Conservation (phyloP, 2,113 vertebrate genomes). For the Muntiacus reevesi region DNA sequence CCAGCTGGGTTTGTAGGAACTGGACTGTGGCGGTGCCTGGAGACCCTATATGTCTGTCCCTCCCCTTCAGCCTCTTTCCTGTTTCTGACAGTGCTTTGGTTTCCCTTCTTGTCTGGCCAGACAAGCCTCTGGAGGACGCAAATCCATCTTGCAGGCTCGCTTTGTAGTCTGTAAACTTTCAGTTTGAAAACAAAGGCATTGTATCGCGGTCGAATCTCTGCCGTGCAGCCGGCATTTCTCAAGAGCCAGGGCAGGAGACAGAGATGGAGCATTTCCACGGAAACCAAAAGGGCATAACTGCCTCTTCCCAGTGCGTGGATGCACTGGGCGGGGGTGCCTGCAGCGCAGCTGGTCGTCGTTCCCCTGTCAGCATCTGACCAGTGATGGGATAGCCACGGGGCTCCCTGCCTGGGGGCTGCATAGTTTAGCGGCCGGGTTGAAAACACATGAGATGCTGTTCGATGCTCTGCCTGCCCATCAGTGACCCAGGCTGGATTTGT, state of each 20-base stretch:
- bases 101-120: background rate
- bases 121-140: slow-evolving; percentile 46
- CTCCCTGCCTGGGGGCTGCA: background rate
- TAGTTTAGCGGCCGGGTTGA: background rate
- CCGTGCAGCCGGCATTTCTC: background rate
- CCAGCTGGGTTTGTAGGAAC: background rate
- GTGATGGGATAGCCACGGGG: background rate
- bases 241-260: background rate
- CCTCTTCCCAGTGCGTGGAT: background rate
- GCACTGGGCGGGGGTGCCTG: rapidly evolving
- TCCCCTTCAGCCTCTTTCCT: background rate
- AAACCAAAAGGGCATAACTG: background rate
- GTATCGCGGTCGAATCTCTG: background rate
- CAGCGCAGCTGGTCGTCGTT: rapidly evolving
- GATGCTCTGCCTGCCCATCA: background rate
- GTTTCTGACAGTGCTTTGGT: background rate
- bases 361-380: background rate
- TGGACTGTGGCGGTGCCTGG: background rate
- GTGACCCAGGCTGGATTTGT: background rate
- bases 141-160: slow-evolving; percentile 29
- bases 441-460: background rate
- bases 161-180: slow-evolving; percentile 46
- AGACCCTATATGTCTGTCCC: background rate
- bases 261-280: background rate
- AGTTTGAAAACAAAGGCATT: background rate